These are phyloP conservation scores for Trachurus trachurus DNA, from an alignment of 2,797 vertebrate species.

Conservation along the genomic window DNA sequence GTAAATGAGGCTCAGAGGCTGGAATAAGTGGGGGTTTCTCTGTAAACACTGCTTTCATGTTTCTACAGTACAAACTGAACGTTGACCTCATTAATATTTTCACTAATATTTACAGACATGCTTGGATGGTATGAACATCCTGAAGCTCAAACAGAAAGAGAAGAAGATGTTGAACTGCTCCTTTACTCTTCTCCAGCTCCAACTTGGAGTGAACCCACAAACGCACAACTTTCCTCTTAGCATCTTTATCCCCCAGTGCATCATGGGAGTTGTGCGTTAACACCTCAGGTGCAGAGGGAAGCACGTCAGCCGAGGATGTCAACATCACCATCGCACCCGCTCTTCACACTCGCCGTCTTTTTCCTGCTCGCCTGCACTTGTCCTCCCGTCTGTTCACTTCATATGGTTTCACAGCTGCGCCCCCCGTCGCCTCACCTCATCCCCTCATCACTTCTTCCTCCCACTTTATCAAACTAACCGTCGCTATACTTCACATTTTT, in stretches of 20 bases:
- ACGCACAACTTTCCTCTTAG: not conserved
- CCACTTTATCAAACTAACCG: not conserved
- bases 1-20: too few relatives aligned
- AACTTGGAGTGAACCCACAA: not conserved
- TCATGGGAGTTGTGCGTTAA: slow-evolving; percentile 33
- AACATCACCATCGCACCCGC: slow-evolving; percentile 13
- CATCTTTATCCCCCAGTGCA: slow-evolving; percentile 20
- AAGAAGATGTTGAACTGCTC: not conserved
- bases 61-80: not conserved
- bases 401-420: slow-evolving; percentile 1
- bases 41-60: not conserved
- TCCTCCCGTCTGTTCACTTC: slow-evolving; percentile 18
- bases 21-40: too few relatives aligned
- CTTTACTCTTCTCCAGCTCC: not conserved
- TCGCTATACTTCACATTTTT: not conserved
- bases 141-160: not conserved
- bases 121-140: not conserved
- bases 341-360: slow-evolving; percentile 18
- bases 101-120: not conserved
- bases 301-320: not conserved
- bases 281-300: slow-evolving; percentile 5
- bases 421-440: not conserved
- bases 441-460: not conserved
- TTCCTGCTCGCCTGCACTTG: too few relatives aligned
- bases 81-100: not conserved